Conservation (phyloP, 2,113 vertebrate genomes). For the Rostratula benghalensis region DNA sequence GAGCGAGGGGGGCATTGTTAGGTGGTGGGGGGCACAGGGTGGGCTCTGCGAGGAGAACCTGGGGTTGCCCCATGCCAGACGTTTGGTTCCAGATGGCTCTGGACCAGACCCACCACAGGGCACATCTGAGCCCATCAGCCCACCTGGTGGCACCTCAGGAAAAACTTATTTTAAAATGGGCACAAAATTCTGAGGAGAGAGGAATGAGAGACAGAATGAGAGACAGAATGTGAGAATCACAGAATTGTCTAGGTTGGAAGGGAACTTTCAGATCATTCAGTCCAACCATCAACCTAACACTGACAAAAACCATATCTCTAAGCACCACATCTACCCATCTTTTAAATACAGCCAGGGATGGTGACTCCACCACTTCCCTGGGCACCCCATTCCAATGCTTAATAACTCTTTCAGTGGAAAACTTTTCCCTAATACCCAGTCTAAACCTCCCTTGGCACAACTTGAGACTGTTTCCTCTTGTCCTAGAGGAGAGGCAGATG, state of each 20-base stretch:
- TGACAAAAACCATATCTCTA: no score
- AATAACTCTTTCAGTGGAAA: no score
- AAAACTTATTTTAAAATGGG: neutral
- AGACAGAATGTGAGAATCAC: neutral
- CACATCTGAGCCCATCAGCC: neutral
- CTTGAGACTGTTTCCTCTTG: no score
- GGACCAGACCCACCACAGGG: neutral
- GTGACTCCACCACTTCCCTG: no score
- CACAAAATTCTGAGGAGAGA: neutral
- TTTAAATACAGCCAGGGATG: no score
- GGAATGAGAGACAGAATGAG: neutral
- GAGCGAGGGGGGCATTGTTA: neutral
- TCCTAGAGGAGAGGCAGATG: neutral
- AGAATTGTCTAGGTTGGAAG: no score
- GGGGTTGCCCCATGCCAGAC: neutral
- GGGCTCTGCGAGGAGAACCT: neutral
- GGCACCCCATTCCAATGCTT: no score
- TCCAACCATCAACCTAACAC: no score
- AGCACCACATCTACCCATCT: no score
- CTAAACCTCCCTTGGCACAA: no score
- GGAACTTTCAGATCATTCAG: no score
- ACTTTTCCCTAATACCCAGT: no score
- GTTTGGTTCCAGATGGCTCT: neutral
- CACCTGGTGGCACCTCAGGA: accelerated
- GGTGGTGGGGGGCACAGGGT: accelerated